A percentile compares a stretch with the other conserved stretches of the same genome.
Conservation (phyloP, 2,113 vertebrate species). For the Sclerurus mexicanus region DNA sequence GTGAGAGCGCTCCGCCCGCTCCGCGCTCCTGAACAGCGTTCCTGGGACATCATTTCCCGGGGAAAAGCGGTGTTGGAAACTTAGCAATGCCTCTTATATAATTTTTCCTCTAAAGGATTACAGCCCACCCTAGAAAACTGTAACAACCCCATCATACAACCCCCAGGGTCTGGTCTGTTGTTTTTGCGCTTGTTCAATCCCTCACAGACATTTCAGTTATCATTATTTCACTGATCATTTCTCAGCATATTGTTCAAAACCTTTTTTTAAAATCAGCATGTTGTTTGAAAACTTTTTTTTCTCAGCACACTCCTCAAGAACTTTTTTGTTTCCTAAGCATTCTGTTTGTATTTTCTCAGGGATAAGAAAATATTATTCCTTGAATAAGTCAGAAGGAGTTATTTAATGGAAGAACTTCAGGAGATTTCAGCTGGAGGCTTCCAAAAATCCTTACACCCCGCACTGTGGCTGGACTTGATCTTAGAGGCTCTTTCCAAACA, state of each 20-base stretch:
- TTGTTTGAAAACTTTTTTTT: neutral
- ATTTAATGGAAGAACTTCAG: neutral
- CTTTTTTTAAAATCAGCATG: neutral
- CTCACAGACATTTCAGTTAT: neutral
- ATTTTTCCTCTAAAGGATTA: neutral
- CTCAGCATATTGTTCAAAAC: neutral
- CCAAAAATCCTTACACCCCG: neutral
- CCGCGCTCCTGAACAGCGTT: fast-evolving
- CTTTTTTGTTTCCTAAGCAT: fast-evolving
- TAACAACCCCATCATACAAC: fast-evolving
- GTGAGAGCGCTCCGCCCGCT: too few relatives aligned
- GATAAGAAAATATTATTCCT: neutral
- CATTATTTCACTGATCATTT: neutral
- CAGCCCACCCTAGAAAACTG: fast-evolving
- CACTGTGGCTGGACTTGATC: fast-evolving
- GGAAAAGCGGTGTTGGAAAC: fast-evolving
- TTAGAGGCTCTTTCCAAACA: neutral
- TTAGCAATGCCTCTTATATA: fast-evolving
- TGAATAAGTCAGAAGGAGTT: neutral
- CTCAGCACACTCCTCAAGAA: neutral
- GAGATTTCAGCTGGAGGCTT: neutral
- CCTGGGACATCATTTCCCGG: too few relatives aligned
- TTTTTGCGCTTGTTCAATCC: neutral
- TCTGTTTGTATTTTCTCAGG: neutral
- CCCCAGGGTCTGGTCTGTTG: neutral